Base-by-base conservation (phyloP, 2,888 invertebrate genomes). In the Opisthograptis luteolata region DNA sequence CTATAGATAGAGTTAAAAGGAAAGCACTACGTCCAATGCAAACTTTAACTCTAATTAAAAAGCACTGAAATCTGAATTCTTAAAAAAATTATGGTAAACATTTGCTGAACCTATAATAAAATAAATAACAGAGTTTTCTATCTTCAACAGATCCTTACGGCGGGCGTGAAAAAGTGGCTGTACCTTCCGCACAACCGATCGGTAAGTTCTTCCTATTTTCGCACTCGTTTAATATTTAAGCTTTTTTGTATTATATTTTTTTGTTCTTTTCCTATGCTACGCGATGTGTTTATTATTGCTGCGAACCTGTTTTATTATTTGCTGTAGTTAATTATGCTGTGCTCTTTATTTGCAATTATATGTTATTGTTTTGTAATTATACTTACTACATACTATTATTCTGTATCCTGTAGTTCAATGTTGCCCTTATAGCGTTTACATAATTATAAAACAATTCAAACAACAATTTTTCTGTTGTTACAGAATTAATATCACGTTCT, bases 381-480 rank as follows among this genome's bases (percentile, higher is more conserved):
- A 41, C 39, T 39, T 17, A n/a, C n/a, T n/a, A n/a, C n/a, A n/a
- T n/a, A n/a, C n/a, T n/a, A n/a, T 13, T 10, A 9, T 2, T 2
- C 22, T 36, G 9, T 14, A 12, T 31, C 3, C 10, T 13, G n/a
- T n/a, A 8, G 2, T 10, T 27, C 1, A 25, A 1, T 4, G 25
- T 25, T 28, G 3, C 6, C 13, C 1, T 8, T 3, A 13, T 43
- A 44, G 36, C 3, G 10, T 52, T 48, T 7, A 42, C 46, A 57
- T 62, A 22, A 19, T 48, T 7, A 42, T 46, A 57, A 62, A 22
- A 19, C 22, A 56, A 47, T 43, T 71, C 60, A 70, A 71, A 66
- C 56, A 69, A 64, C 42, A 27, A 50, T 39, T 68, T 76, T 60
- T 81, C 75, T 60, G 52, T 77, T 77, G 77, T 77, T 77, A 60